Evolutionary conservation across 2,888 invertebrate genomes (phyloP), one percentile per base, ranked within the genome.

Genomic region (Neuroscelio doddi): DNA sequence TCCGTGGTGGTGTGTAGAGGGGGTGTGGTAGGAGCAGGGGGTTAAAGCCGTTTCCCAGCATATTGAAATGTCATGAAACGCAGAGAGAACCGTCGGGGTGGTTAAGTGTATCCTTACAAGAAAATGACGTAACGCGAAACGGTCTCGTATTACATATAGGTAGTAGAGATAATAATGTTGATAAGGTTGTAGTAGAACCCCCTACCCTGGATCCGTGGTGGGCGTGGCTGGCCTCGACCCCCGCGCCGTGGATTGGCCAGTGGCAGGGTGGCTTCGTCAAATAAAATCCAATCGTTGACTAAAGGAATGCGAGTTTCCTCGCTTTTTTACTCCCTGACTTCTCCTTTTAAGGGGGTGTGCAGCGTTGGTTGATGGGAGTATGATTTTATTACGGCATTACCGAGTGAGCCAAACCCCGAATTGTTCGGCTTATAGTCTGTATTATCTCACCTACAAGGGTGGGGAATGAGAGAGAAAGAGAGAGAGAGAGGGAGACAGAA

Each of bases 311-410:
- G 78, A 79, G 72, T 79, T 77, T 79, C 78, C 72, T 71, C 65
- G 71, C 75, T 77, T 79, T 81, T 82, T 81, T 80, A 78, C 76
- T 70, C 79, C 75, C 70, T 68, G 56, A 53, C 51, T 67, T 68
- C 68, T 70, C 70, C 65, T 69, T 69, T 71, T 64, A 72, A 72
- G 73, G 73, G 78, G 73, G 73, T 77, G 76, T 76, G 78, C 79
- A 79, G 76, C 71, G 72, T 72, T 76, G 78, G 77, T 84, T 81
- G 80, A 80, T 82, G 81, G 80, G 81, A 82, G 83, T 84, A 84
- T 84, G 84, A 84, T 84, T 84, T 84, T 84, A 84, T 84, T 84
- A 81, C 82, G 78, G 82, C 79, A 84, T 84, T 84, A 84, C 82
- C 80, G 75, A 78, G 75, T 75, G 75, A 77, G 78, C 78, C 78